Percentiles rank a stretch among this genome's conserved stretches.
Conservation (phyloP, 2,113 vertebrate species). For the Lipophrys pholis region DNA sequence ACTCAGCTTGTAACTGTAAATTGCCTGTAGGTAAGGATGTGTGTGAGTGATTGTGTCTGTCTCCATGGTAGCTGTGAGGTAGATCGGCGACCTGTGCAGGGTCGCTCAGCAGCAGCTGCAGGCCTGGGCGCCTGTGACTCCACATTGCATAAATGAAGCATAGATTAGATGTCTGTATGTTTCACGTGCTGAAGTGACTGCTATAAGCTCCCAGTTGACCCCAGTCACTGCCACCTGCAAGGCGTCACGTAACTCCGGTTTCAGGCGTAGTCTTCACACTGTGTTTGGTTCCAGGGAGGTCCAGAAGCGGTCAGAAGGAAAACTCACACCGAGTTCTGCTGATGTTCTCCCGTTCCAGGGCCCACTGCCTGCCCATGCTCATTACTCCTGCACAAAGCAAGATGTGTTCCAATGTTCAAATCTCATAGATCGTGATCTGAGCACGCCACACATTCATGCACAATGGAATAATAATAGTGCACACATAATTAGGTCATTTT, state of each 20-base stretch:
- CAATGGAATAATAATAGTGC: slow-evolving; percentile 60
- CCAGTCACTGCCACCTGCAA: slow-evolving; percentile 46
- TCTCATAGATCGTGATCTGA: slow-evolving; percentile 55
- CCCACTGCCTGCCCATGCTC: slow-evolving; percentile 63
- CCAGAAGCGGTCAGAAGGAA: slow-evolving; percentile 53
- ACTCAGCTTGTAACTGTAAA: no score
- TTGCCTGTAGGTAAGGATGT: no score
- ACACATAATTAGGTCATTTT: slow-evolving; percentile 70
- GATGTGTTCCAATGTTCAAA: slow-evolving; percentile 46
- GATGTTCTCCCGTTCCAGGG: slow-evolving; percentile 57
- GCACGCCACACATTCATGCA: slow-evolving; percentile 50
- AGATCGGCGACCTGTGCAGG: no score
- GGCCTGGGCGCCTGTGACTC: no score
- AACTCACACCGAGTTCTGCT: slow-evolving; percentile 43
- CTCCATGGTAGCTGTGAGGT: no score
- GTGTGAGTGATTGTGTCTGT: no score
- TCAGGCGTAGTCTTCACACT: not conserved
- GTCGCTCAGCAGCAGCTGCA: no score
- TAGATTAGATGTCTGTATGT: no score
- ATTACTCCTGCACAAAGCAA: slow-evolving; percentile 73
- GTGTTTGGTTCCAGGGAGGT: slow-evolving; percentile 33
- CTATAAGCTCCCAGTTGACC: slow-evolving; percentile 24
- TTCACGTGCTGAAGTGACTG: slow-evolving; percentile 2
- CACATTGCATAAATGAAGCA: no score
- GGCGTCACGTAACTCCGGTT: slow-evolving; percentile 60